These are phyloP conservation scores for Colistium nudipinnis DNA, from an alignment of 2,113 vertebrate genomes.

Conservation along the genomic window DNA sequence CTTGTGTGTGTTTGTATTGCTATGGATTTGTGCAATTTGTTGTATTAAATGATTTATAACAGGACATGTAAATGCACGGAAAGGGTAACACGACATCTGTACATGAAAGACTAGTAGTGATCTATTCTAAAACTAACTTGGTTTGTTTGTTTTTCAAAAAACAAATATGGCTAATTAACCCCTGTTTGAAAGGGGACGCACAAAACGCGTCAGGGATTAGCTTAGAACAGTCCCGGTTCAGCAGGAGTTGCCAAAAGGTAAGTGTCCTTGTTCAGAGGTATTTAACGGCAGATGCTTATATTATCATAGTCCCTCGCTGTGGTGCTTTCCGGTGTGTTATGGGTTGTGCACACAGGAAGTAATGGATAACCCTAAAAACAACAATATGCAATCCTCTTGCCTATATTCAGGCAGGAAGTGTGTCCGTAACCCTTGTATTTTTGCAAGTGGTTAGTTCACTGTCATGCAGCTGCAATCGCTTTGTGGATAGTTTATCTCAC, in stretches of 20 bases:
- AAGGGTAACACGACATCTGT: background rate
- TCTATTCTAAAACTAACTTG: too few relatives aligned
- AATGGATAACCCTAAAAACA: conserved; percentile 41
- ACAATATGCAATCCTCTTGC: conserved; percentile 19
- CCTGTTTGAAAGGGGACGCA: background rate
- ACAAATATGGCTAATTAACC: background rate
- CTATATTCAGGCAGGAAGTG: too few relatives aligned
- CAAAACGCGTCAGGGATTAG: too few relatives aligned
- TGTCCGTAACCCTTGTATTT: background rate
- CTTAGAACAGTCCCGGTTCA: background rate
- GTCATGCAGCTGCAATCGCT: too few relatives aligned
- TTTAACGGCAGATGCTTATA: conserved; percentile 1
- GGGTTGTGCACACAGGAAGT: conserved; percentile 34
- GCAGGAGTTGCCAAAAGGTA: background rate
- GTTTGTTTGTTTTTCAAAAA: too few relatives aligned
- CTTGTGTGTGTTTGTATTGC: background rate
- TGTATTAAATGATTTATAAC: background rate
- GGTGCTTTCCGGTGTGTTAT: conserved; percentile 18
- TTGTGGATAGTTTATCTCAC: too few relatives aligned
- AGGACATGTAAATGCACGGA: background rate
- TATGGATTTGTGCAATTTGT: background rate
- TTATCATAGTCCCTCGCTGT: conserved; percentile 10
- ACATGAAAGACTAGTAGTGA: background rate
- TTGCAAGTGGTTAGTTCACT: too few relatives aligned
- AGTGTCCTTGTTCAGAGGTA: conserved; percentile 2